Base-by-base conservation (phyloP, 2,113 vertebrate species). In the Blennius ocellaris region DNA sequence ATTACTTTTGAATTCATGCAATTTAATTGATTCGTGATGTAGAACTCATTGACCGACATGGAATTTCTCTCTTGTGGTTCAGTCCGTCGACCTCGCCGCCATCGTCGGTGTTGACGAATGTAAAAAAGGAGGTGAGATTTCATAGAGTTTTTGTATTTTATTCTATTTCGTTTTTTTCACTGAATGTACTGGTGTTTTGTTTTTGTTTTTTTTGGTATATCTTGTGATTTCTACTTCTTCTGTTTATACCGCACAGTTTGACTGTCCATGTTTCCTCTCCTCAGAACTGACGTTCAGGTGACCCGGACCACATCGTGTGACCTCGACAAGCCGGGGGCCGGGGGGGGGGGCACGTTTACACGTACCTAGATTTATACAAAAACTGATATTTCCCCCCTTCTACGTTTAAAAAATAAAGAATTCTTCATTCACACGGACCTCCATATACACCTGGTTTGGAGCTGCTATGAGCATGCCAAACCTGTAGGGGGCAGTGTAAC, bases 71-170 rank as follows among this genome's bases (percentile, higher is more conserved):
- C 21, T 17, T 56, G 12, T 55, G 15, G 58, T 72, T 69, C 44
- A 91, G 91, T 61, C 54, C 73, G 17, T 48, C 50, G 1, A 10
- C 59, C 10, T 81, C 82, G 45, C 64, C 83, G 0, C 7, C 68
- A n/a, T 15, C 81, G 53, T 45, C 76, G 45, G 11, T 49, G 30
- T 16, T 1, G 14, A 44, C 67, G 10, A 80, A 57, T 64, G 74
- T 74, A 37, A 92, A 83, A 73, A 90, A 90, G 71, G 85, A 91
- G 88, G 87, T 91, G 58, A 62, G 75, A 36, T 36, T 51, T 48
- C 21, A 30, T 60, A 5, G 16, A 2, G 41, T 56, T 53, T 41
- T 8, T 17, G 15, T 16, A 36, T 43, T 56, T 62, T 6, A n/a
- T 17, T 4, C 2, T 44, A 0, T 41, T 78, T 0, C 6, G 39